Evolutionary conservation across 2,113 vertebrate genomes (phyloP).

Genomic region (Indicator indicator): DNA sequence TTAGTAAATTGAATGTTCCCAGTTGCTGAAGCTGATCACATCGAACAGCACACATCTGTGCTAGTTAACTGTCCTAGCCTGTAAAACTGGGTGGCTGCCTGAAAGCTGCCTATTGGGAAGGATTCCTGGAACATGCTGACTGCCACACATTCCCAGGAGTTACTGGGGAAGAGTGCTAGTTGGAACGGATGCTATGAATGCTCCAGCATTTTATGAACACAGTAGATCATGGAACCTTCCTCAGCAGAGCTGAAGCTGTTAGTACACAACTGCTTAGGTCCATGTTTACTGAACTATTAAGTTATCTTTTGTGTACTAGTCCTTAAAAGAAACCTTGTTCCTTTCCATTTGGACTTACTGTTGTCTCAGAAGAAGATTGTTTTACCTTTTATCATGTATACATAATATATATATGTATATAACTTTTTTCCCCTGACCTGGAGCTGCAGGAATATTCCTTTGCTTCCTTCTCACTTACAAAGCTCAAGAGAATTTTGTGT

Average conservation of each 20-base stretch:
- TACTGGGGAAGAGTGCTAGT: background rate
- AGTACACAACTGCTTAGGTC: background rate
- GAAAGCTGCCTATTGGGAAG: constrained; percentile 23
- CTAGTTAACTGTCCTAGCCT: background rate
- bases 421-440: background rate
- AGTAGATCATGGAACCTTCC: background rate
- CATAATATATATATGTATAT: too few relatives aligned
- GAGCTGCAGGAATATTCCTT: background rate
- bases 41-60: background rate
- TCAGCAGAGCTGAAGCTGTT: background rate
- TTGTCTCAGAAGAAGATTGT: background rate
- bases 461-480: background rate
- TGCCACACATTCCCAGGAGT: constrained; percentile 38
- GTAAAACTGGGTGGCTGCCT: constrained; percentile 18
- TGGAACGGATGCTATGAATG: background rate
- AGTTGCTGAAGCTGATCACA: background rate
- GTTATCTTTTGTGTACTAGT: background rate
- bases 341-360: background rate
- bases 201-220: background rate
- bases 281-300: background rate
- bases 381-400: background rate
- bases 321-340: background rate
- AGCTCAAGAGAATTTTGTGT: background rate
- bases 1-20: background rate
- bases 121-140: constrained; percentile 37